Percentiles rank a stretch among this genome's conserved stretches.
phyloP scores from a whole-genome alignment of 2,888 invertebrate species.

The Melolontha melolontha region DNA sequence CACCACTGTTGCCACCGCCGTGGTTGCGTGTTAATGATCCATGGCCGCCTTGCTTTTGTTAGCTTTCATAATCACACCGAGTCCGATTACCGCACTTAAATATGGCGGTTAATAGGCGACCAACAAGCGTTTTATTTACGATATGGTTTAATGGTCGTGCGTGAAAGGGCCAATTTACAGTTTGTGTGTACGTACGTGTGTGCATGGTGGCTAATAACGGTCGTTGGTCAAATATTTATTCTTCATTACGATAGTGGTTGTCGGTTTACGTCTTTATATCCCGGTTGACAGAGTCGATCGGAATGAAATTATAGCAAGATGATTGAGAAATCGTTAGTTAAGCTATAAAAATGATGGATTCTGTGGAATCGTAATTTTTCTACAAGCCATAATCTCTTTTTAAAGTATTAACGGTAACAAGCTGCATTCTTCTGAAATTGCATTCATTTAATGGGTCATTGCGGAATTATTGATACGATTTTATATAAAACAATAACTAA shows the following conservation, averaged over 20 bases:
- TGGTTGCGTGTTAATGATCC: slow-evolving; percentile 52
- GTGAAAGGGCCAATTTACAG: slow-evolving; percentile 40
- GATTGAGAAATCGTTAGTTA: not conserved
- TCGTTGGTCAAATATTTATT: slow-evolving; percentile 37
- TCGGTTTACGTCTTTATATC: slow-evolving; percentile 26
- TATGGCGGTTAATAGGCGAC: slow-evolving; percentile 46
- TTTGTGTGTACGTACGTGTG: slow-evolving; percentile 6
- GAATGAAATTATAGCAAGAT: slow-evolving; percentile 3
- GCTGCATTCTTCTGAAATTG: too few species aligned
- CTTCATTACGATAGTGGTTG: slow-evolving; percentile 32
- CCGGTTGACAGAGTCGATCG: slow-evolving; percentile 9
- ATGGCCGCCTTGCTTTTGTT: slow-evolving; percentile 50
- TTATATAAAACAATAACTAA: too few species aligned
- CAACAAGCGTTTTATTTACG: slow-evolving; percentile 46
- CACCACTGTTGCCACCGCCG: slow-evolving; percentile 44
- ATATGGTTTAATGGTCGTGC: slow-evolving; percentile 45
- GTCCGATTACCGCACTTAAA: slow-evolving; percentile 46
- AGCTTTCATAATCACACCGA: slow-evolving; percentile 49
- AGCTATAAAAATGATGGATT: too few species aligned
- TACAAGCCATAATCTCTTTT: too few species aligned
- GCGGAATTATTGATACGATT: too few species aligned
- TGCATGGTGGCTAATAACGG: slow-evolving; percentile 25
- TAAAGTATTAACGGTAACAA: too few species aligned
- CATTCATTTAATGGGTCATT: too few species aligned
- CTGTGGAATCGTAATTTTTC: too few species aligned